Evolutionary conservation across 1,140 invertebrate genomes (phyloP), one percentile per base, ranked within the genome.

Genomic region (Leptonema lineaticorne): DNA sequence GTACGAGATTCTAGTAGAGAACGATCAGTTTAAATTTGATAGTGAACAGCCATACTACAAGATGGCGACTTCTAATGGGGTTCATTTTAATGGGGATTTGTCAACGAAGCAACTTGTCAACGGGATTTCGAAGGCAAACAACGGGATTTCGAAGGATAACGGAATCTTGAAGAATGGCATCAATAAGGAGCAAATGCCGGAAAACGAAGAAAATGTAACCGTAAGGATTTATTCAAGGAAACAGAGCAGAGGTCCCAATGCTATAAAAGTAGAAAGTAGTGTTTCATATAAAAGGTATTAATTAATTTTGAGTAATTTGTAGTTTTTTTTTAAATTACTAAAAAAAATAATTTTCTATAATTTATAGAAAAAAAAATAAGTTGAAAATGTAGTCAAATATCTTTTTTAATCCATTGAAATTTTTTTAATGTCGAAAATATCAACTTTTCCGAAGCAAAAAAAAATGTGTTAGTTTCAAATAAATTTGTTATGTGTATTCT

Each of bases 231-330:
- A 72, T 45, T 67, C 67, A 24, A 62, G 67, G 27, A 72, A 72
- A 58, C 53, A 65, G 27, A 69, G 67, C 45, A 20, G 67, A 22
- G 70, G 56, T 26, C 30, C 41, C 24, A 62, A 27, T 16, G 45
- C 41, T 4, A 69, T 72, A 22, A 58, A 46, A 56, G 70, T 72
- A 30, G 37, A 63, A 28, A 69, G 70, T 22, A 65, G 37, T 18
- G 26, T 72, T 0, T 66, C 70, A 2, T 68, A 69, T 33, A 57
- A 67, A 30, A 72, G 67, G 70, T 72, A 56, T 50, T 16, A n/a
- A 37, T 37, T 8, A 8, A 8, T 37, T 37, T 14, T 14, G 6
- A 37, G n/a, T 14, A n/a, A 37, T 37, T 8, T 8, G n/a, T 37
- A 37, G n/a, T 37, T 37, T 8, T 8, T 37, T 37, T 14, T 37